A percentile compares a stretch with the other conserved stretches of the same genome.
Evolutionary conservation across 1,140 invertebrate genomes (phyloP).

Genomic region (Solenopsis invicta): DNA sequence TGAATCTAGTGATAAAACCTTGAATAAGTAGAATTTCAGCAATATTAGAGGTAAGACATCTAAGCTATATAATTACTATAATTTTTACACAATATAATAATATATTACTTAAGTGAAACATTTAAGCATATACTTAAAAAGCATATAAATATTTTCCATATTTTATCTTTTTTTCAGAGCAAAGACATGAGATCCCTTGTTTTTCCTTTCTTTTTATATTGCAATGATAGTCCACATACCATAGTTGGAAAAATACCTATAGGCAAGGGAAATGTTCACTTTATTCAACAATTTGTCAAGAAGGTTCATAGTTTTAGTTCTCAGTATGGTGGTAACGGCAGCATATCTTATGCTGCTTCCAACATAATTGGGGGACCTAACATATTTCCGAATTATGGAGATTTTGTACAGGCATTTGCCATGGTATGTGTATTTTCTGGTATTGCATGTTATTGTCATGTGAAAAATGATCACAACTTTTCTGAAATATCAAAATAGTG

Average conservation of each 20-base stretch:
- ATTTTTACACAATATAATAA: background rate
- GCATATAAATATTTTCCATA: background rate
- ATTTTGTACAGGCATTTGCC: slow-evolving; percentile 95
- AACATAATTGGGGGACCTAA: slow-evolving; percentile 94
- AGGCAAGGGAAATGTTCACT: slow-evolving; percentile 75
- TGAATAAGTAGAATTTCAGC: too few species aligned
- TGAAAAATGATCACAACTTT: background rate
- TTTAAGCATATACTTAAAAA: background rate
- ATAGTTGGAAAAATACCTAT: slow-evolving; percentile 29
- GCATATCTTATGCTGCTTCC: slow-evolving; percentile 95
- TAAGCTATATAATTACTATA: too few species aligned
- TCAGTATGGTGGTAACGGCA: slow-evolving; percentile 95
- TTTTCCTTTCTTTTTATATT: background rate
- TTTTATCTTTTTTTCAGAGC: background rate
- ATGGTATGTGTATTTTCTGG: slow-evolving; percentile 89
- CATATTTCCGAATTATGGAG: slow-evolving; percentile 95
- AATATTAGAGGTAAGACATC: too few species aligned
- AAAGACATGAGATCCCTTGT: background rate
- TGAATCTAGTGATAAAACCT: too few species aligned
- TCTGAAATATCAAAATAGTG: background rate
- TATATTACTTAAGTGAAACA: background rate
- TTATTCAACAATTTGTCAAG: slow-evolving; percentile 90
- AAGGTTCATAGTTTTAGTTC: slow-evolving; percentile 94
- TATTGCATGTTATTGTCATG: too few species aligned
- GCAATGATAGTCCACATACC: background rate